Base-by-base conservation (phyloP, 2,888 invertebrate species). In the Agrochola circellaris region DNA sequence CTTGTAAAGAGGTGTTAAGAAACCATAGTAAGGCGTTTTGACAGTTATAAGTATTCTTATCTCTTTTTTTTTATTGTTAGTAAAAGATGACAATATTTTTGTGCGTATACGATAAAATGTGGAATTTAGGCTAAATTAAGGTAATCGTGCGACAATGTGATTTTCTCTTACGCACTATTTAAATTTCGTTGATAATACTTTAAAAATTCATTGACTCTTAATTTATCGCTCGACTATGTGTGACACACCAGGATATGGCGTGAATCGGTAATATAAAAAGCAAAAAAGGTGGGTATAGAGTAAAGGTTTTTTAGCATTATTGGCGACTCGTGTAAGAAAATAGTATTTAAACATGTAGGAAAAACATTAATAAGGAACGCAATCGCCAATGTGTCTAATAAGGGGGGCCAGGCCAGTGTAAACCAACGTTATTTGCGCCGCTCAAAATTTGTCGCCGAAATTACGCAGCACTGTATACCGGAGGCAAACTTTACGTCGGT, bases 101-200 rank as follows among this genome's bases (percentile, higher is more conserved):
- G 30, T 61, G 42, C 51, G 23, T 60, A 51, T 20, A 51, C 4
- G 13, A 30, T 2, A 75, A 42, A 42, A 42, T 54, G 38, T 61
- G 17, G 13, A 42, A 42, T 75, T 75, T 75, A 74, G 6, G 20
- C 56, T 73, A 73, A 20, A 45, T 73, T 73, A 45, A 30, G 11
- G 17, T 42, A 71, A 45, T 73, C n/a, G n/a, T 73, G 73, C 56
- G 13, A 23, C 3, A 30, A 15, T 51, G 17, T 42, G 11, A 2
- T 42, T 56, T 26, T 71, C 42, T 4, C 48, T 54, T 23, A 26
- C 17, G 0, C 1, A 71, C 30, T 30, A 54, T 11, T 42, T 70
- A 13, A 42, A 30, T 23, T 26, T 23, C 0, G 0, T 48, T 38
- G 8, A 34, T 48, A 34, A 34, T n/a, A 51, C 13, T 38, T 54